Conservation (phyloP, 2,888 invertebrate species). For the Thymelicus sylvestris region DNA sequence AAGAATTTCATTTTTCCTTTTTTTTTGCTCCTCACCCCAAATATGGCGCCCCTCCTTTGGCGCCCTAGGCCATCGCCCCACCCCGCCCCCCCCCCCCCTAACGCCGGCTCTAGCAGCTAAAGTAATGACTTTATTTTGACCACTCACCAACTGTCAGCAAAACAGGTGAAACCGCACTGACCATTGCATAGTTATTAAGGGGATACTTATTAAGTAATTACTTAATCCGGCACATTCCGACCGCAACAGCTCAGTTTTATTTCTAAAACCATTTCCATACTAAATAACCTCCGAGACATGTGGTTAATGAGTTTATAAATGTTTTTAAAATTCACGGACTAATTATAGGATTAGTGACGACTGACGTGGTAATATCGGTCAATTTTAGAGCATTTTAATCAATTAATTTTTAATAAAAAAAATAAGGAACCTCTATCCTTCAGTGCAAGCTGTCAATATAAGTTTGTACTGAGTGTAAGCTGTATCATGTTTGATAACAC, state of each 20-base stretch:
- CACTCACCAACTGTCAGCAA: conserved; percentile 43
- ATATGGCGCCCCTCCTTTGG: too few relatives aligned
- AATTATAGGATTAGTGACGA: conserved; percentile 10
- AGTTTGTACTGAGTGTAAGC: too few relatives aligned
- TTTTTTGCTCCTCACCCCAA: too few relatives aligned
- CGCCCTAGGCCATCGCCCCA: too few relatives aligned
- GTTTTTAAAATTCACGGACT: not conserved
- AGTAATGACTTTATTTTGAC: conserved; percentile 70
- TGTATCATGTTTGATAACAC: too few relatives aligned
- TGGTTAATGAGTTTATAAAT: conserved; percentile 31
- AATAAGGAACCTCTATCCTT: too few relatives aligned
- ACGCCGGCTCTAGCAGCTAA: too few relatives aligned
- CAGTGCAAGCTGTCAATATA: too few relatives aligned
- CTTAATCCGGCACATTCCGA: conserved; percentile 46
- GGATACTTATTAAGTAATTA: not conserved
- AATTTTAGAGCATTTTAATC: not conserved
- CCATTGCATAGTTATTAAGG: conserved; percentile 42
- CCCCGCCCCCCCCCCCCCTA: too few relatives aligned
- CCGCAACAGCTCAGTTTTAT: conserved; percentile 45
- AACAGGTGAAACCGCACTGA: conserved; percentile 49
- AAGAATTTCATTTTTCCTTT: too few relatives aligned
- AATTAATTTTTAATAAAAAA: too few relatives aligned
- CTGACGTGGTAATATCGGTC: not conserved
- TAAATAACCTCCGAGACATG: conserved; percentile 5
- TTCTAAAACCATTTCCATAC: conserved; percentile 12